Base-by-base conservation (phyloP, 2,888 invertebrate genomes). In the Nematopogon swammerdamellus region DNA sequence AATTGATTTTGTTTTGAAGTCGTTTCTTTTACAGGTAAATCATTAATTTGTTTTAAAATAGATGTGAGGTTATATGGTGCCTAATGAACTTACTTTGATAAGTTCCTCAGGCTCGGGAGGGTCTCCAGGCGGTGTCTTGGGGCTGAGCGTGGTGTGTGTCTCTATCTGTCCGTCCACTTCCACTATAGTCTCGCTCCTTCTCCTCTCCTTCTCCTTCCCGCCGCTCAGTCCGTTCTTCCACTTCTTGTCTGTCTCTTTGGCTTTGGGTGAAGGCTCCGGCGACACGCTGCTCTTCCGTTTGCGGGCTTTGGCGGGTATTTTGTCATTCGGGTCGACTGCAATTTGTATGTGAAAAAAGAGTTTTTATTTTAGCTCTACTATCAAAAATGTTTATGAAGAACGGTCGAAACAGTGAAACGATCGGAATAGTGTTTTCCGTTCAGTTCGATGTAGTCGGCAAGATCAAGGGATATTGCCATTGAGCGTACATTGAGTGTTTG, bases 101-200 rank as follows among this genome's bases (percentile, higher is more conserved):
- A 97, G 82, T 61, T 95, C 95, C 63, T 97, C 95, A 1, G 96
- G 91, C 72, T 97, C 94, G 1, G 95, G 94, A 1, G 94, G 92
- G 63, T 95, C 94, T 2, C 90, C 90, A 0, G 86, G 86, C 0
- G 91, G 91, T 6, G 89, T 85, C 60, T 85, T 86, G 0, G 92
- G 92, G 62, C 92, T 92, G 49, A 91, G 75, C 18, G 88, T 89
- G 2, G 86, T 85, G 60, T 89, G 89, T 0, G 88, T 84, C 62
- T 91, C 91, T 53, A 89, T 85, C 55, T 85, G 87, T 18, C 91
- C 89, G 60, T 89, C 89, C 5, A 80, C 76, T 60, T 82, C 83
- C 54, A 83, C 64, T 56, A 70, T 75, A n/a, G 77, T 72, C 60
- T 80, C 77, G 53, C 79, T 79, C 30, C 65, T 67, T 1, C 70